Base-by-base conservation (phyloP, 2,797 vertebrate species). In the Eupleurogrammus muticus region DNA sequence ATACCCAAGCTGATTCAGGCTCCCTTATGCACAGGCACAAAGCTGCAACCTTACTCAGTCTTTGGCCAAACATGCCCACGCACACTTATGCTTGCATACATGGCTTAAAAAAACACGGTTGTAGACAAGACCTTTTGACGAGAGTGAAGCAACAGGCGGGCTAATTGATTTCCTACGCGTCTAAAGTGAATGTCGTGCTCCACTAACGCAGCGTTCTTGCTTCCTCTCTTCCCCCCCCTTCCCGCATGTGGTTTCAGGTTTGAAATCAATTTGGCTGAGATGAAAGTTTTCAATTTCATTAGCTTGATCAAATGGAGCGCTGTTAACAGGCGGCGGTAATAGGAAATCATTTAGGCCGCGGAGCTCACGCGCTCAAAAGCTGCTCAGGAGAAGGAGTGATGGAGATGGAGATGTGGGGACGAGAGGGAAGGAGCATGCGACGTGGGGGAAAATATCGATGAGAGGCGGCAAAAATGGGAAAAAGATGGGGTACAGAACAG, bases 221-320 rank as follows among this genome's bases (percentile, higher is more conserved):
- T 36, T 69, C 80, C 38, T 74, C 64, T 67, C 20, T 56, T 51
- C 17, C 47, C 59, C 16, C 61, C 69, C 21, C 52, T 40, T n/a
- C 17, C 56, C 9, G 16, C 34, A 20, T 83, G 84, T 48, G 58
- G 83, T 88, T 90, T 87, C 81, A 87, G 87, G 88, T 92, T 89
- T 75, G 73, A 92, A 94, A 94, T 93, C 92, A 92, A 93, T 94
- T 93, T 93, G 87, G 84, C 88, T 75, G 77, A 91, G 90, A 92
- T 92, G 87, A 93, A 92, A 91, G 91, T 93, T 93, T 94, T 93
- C 88, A 91, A 91, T 94, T 93, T 92, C 90, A 94, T 94, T 93
- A 93, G 83, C 88, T 83, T 90, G 89, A 87, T 92, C 90, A 91
- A 92, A 92, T 91, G 89, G 82, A 88, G 88, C 84, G 64, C 86